Evolutionary conservation across 2,888 invertebrate species (phyloP), one percentile per base, ranked within the genome.

Genomic region (Leptothorax acervorum): DNA sequence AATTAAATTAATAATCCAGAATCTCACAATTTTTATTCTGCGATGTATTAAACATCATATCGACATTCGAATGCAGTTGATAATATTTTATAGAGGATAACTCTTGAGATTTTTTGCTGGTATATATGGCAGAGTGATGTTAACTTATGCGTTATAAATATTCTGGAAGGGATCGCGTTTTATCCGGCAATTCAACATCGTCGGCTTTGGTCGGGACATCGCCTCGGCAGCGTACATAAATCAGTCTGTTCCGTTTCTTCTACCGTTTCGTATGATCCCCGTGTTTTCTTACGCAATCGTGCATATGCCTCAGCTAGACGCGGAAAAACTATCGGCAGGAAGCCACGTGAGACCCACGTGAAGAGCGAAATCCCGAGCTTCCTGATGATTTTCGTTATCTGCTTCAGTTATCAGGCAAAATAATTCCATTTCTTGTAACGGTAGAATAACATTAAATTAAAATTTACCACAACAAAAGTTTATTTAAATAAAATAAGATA

Each of bases 291-390:
- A 93, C 92, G 93, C 92, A 94, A 94, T 94, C 92, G 86, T 91
- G 91, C 94, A 94, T 93, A 90, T 93, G 93, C 90, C 90, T 88
- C 90, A 90, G 92, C 92, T 93, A 93, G 93, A 93, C 92, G 90
- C 92, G 93, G 93, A 94, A 94, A 94, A 94, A 94, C 90, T 89
- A 85, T 74, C 81, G 90, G 89, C 93, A 93, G 93, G 93, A 94
- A 93, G 89, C 92, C 93, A 94, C 93, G 93, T 94, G 94, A 93
- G 89, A 90, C 89, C 92, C 94, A 94, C 92, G 93, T 94, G 93
- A 90, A 83, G 83, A 85, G 68, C 89, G 70, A 78, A 75, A 62
- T 82, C 55, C 53, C 78, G 63, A 60, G 71, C 84, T 89, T 85
- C 83, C 88, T 86, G 79, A 53, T 86, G 79, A 53, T 82, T 82